Percentiles rank a stretch among this genome's conserved stretches.
Conservation (phyloP, 53 echinoderm and acorn worm genomes). For the Echinometra lucunter region DNA sequence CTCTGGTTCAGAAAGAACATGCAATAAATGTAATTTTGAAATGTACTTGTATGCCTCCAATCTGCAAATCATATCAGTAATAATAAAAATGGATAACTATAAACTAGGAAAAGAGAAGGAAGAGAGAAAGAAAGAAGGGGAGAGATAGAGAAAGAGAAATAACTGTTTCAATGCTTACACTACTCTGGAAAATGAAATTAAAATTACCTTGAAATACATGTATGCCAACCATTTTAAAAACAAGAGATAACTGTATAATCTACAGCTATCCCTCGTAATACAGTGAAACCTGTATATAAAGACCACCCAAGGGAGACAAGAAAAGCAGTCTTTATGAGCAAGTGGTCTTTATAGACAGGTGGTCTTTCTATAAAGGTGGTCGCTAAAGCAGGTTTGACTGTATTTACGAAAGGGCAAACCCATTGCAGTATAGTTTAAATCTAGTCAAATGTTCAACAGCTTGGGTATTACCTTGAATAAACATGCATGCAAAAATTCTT, state of each 20-base stretch:
- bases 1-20: not conserved
- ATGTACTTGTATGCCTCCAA: not conserved
- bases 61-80: not conserved
- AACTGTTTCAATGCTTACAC: no score
- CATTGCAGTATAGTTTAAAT: not conserved
- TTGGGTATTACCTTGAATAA: not conserved
- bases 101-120: not conserved
- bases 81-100: not conserved
- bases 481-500: not conserved
- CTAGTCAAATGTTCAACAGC: not conserved
- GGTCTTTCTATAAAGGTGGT: no score
- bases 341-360: no score
- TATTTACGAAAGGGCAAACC: no score
- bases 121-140: not conserved
- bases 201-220: no score
- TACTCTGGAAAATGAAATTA: not conserved
- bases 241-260: no score
- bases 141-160: not conserved
- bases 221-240: no score
- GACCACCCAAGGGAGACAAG: no score
- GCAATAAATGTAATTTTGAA: not conserved
- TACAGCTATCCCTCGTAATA: no score
- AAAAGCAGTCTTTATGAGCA: no score
- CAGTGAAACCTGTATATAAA: no score
- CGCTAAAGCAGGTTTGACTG: no score